Base-by-base conservation (phyloP, 1,140 invertebrate species). In the Apis cerana region DNA sequence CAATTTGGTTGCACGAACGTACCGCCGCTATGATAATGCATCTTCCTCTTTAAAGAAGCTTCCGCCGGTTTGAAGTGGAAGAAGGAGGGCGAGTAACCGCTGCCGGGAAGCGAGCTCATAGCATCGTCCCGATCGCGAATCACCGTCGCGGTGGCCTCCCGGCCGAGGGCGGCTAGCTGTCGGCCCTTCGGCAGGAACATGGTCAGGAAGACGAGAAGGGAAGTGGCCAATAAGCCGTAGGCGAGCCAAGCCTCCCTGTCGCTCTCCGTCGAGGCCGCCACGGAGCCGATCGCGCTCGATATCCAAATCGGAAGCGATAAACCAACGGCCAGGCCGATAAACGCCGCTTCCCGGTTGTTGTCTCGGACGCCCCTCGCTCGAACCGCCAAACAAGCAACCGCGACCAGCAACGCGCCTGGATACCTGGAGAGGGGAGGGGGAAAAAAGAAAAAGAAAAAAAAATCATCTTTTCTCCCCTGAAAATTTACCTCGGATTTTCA, bases 141-240 rank as follows among this genome's bases (percentile, higher is more conserved):
- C 15, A 92, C 94, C 10, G 90, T 90, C 1, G 86, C 85, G 23
- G 90, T 85, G 21, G 89, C 90, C 89, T 97, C 97, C 83, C 97
- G 97, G 21, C 98, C 98, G 94, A 98, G 96, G 13, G 97, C 98
- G 0, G 98, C 97, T 90, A 99, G 93, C 86, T 98, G 97, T n/a
- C 98, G 95, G 62, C 97, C 97, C 94, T 98, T 98, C 4, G 98
- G 98, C 92, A 98, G 96, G 93, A 99, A 99, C 98, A 99, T 98
- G 17, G 98, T 96, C 68, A 98, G 95, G 91, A 99, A 98, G 17
- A 98, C 96, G 15, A 98, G 95, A 2, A 96, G 95, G 50, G 97
- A 96, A 11, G 97, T 98, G 52, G 96, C 95, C 17, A 98, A 95
- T 23, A 99, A 94, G 0, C 98, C 98, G 89, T 97, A 98, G 1